Evolutionary conservation across 2,888 invertebrate species (phyloP), one percentile per base, ranked within the genome.

Genomic region (Rotaria magnacalcarata): DNA sequence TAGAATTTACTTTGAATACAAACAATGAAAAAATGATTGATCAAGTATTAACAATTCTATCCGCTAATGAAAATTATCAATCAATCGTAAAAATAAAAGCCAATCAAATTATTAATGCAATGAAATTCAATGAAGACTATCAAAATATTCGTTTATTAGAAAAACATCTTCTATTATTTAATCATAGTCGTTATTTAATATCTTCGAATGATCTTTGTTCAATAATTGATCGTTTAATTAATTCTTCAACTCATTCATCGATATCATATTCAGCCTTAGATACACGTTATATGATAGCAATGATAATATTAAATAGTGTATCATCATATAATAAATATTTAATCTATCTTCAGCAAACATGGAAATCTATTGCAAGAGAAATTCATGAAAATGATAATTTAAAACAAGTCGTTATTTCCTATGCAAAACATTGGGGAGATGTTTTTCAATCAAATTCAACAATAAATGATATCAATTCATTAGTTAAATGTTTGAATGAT

Each of bases 121-220:
- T 67, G 67, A 67, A 67, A 34, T 27, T 34, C 5, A 27, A 67
- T 27, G 34, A 67, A 34, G 67, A 34, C 27, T 67, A 11, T 34
- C 67, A 67, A 67, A 67, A 67, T 67, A 67, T 67, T 67, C 67
- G 67, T 67, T 67, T 67, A 34, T 67, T 67, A 34, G 67, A 67
- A 34, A 67, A 67, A 34, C 6, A 67, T 67, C 34, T 67, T 67
- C 14, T 67, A 16, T 34, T 67, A 19, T 67, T 67, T 34, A 5
- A 67, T 67, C 34, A 67, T 27, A 67, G 67, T 67, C 27, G 34
- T 27, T 27, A 11, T 5, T 67, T 67, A 34, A 67, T 67, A 27
- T 67, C 34, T 14, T 67, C 67, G 2, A 34, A 67, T 67, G 67
- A 67, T 34, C 27, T 67, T 34, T 67, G 67, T 34, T 34, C 19